Evolutionary conservation across 23 tunicate genomes (phyloP).

Genomic region (Trididemnum miniatum): DNA sequence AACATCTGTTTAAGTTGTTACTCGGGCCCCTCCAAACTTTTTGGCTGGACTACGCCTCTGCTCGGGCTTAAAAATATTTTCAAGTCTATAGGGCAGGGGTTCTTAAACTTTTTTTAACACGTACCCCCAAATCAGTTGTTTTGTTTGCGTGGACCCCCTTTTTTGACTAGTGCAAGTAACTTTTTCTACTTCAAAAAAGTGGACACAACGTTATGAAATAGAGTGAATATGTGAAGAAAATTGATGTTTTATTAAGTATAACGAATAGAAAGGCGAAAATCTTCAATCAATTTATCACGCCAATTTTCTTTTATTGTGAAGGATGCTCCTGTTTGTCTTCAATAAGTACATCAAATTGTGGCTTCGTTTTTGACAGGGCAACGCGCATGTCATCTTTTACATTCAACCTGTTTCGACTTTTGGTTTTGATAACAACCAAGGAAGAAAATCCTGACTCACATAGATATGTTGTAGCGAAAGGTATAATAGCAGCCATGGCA

Average conservation of each 20-base stretch:
- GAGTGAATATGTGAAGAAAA: no score
- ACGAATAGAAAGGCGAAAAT: no score
- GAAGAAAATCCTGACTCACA: slow-evolving; percentile 47
- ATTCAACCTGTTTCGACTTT: slow-evolving; percentile 39
- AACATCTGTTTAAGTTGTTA: no score
- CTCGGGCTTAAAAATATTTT: no score
- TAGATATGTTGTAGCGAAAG: slow-evolving; percentile 43
- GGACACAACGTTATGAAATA: no score
- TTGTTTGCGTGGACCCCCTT: slow-evolving; percentile 29
- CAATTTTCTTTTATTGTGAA: slow-evolving; percentile 24
- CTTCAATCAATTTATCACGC: no score
- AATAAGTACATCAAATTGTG: slow-evolving; percentile 42
- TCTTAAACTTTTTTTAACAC: no score
- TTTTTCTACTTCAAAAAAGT: no score
- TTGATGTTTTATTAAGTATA: no score
- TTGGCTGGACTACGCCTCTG: no score
- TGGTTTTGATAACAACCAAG: slow-evolving; percentile 34
- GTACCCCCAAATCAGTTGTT: background rate
- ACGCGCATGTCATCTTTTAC: slow-evolving; percentile 40
- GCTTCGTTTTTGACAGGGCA: slow-evolving; percentile 29
- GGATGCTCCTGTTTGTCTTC: slow-evolving; percentile 50
- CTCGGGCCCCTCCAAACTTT: no score
- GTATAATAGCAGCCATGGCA: slow-evolving; percentile 39
- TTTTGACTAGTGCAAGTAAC: slow-evolving; percentile 20
- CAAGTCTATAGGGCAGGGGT: no score